Base-by-base conservation (phyloP, 2,797 vertebrate genomes). In the Simalia tracyae region DNA sequence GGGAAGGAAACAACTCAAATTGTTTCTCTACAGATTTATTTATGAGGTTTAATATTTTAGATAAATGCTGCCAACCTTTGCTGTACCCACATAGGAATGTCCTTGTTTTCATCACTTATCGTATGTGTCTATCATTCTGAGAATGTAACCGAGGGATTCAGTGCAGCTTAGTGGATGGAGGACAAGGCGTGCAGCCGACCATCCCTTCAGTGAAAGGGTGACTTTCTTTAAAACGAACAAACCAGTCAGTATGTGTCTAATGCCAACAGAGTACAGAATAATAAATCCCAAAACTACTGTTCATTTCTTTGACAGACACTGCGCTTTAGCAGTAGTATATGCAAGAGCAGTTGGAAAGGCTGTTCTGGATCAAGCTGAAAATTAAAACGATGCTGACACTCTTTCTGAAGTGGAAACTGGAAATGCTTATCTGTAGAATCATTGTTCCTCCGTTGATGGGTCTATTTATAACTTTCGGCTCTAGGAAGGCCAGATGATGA, bases 391-490 rank as follows among this genome's bases (percentile, higher is more conserved):
- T 7, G 84, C 26, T 85, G 42, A 56, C 57, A 87, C 12, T 57
- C 12, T 76, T 17, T 54, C 61, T 76, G 57, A 76, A 36, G 26
- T 86, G 84, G 72, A 89, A 64, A 84, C n/a, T 72, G 84, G 66
- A 68, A 87, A 86, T 63, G 24, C 57, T 87, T 46, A 87, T 28
- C 42, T 61, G n/a, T 36, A 87, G 89, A 90, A 89, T 57, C 84
- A 72, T 85, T 89, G 76, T 84, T 42, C 31, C n/a, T 86, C 9
- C 12, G 1, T 28, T 76, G 42, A 63, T 42, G 15, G 59, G 57
- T 2, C 28, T 90, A 87, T 60, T 22, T 31, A 76, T 59, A 86
- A 54, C 7, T 31, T 60, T 66, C 19, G 54, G 19, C 19, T 12
- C 19, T 9, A 68, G 12, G 46, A 46, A 87, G 46, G 24, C 9